Base-by-base conservation (phyloP, 2,797 vertebrate genomes). In the Tenualosa thibaudeaui region DNA sequence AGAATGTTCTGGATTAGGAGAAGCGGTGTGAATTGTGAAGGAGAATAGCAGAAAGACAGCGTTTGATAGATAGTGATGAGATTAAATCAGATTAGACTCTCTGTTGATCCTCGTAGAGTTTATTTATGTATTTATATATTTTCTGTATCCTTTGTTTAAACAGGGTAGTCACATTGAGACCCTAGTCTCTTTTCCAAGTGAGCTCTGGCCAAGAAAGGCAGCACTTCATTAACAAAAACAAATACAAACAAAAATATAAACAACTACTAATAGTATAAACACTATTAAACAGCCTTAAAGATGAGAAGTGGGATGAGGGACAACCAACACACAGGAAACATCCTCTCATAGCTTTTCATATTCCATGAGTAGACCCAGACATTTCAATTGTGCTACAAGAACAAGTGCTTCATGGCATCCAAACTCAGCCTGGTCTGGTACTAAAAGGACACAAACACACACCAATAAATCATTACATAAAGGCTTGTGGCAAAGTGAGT, bases 401-500 rank as follows among this genome's bases (percentile, higher is more conserved):
- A 65, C 6, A 71, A 71, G 65, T 15, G 22, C 56, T 58, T 17
- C 53, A 56, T 4, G 19, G 19, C 65, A 40, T 31, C 65, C 37
- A 71, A 68, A 1, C 24, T 31, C 9, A 65, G 24, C 5, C 19
- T 54, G 51, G 10, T 12, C 15, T 54, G 22, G 19, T 58, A 24
- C 62, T 65, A 31, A 65, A 3, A 40, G 31, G 31, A 71, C 13
- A 15, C 40, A 12, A 6, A 75, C 40, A 43, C 1, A 40, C 24
- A 65, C 24, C 62, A 75, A 75, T 17, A 40, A 37, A 75, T 37
- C 31, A 75, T 40, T 43, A 17, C 13, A 43, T 40, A 43, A 19
- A 43, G 13, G 37, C 51, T 68, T 22, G 54, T 17, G 51, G 65
- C 85, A 84, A 40, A 81, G 50, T 68, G 82, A 88, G 75, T 82